phyloP scores from a whole-genome alignment of 2,797 vertebrate genomes.

The Cirrhinus mrigala region DNA sequence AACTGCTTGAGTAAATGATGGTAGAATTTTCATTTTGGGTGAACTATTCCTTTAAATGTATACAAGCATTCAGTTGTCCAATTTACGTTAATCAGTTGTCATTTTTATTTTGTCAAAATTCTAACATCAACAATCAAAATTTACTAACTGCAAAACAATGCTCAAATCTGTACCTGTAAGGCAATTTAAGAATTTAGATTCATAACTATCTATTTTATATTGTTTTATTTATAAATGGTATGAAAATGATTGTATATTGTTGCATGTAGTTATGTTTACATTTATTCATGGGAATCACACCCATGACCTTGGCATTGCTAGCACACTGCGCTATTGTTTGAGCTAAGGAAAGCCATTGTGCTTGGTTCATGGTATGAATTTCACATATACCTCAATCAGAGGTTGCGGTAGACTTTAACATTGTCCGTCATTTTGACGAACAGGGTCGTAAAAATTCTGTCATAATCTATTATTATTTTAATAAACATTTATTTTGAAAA shows the following conservation, averaged over 20 bases:
- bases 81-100: neutral
- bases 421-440: no score
- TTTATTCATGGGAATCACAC: neutral
- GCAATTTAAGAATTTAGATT: neutral
- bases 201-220: neutral
- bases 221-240: neutral
- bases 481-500: no score
- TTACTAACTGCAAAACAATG: neutral
- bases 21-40: no score
- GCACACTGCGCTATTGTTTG: neutral
- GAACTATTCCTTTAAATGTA: no score
- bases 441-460: no score
- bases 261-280: conserved; percentile 2
- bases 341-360: neutral
- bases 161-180: neutral
- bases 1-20: no score
- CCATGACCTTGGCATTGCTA: neutral
- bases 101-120: neutral
- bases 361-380: neutral
- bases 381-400: no score
- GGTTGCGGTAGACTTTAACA: no score
- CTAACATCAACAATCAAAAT: neutral
- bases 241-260: neutral
- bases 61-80: neutral
- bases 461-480: no score